Percentiles rank a stretch among this genome's conserved stretches.
Evolutionary conservation across 1,140 invertebrate genomes (phyloP).

Genomic region (Lepidurus packardi): DNA sequence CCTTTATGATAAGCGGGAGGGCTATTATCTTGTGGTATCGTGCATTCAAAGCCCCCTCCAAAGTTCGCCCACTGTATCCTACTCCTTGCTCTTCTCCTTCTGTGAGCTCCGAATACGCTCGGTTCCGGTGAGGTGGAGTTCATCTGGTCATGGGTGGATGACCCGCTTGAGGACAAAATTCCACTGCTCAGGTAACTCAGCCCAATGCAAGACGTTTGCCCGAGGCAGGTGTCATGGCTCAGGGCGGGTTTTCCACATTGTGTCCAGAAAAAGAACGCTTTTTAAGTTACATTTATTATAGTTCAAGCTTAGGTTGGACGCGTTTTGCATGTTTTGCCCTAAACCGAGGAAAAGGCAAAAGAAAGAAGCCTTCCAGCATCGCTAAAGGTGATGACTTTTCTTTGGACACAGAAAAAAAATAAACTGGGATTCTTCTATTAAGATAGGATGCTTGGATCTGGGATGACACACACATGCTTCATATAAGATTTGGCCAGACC

Average conservation of each 20-base stretch:
- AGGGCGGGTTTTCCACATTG: conserved; percentile 11
- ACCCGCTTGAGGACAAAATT: conserved; percentile 18
- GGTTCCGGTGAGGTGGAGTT: conserved; percentile 13
- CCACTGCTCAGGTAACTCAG: not conserved
- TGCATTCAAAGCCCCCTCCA: conserved; percentile 1
- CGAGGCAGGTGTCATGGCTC: not conserved
- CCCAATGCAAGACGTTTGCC: conserved; percentile 4
- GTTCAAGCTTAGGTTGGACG: conserved; percentile 17
- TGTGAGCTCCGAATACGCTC: not conserved
- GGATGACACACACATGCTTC: not conserved
- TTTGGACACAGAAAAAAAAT: not conserved
- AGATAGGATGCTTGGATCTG: not conserved
- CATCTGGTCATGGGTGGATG: conserved; percentile 20
- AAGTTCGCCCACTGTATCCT: not conserved
- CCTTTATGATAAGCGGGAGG: not conserved
- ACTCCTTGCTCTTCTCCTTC: conserved; percentile 2
- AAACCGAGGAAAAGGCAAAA: not conserved
- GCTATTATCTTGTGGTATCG: not conserved
- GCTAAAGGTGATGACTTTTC: not conserved
- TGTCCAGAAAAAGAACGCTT: not conserved
- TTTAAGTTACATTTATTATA: conserved; percentile 2
- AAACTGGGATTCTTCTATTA: not conserved
- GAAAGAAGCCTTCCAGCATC: not conserved
- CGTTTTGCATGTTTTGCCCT: conserved; percentile 7
- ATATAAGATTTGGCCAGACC: not conserved